Conservation (phyloP, 2,797 vertebrate species). For the Platalea minor region DNA sequence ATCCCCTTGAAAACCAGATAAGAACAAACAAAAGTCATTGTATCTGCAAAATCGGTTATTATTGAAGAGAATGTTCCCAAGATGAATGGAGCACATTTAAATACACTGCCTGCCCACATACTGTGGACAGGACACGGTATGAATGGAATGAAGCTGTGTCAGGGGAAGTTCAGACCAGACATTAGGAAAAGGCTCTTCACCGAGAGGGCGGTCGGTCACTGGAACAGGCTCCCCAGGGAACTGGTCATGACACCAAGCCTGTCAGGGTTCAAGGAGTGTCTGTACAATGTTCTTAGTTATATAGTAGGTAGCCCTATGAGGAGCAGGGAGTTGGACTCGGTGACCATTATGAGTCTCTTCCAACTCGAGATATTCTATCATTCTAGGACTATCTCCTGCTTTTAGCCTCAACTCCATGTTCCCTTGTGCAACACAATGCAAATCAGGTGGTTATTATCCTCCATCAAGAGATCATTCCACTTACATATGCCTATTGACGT, state of each 20-base stretch:
- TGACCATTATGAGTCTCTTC: neutral
- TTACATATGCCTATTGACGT: neutral
- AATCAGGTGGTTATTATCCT: neutral
- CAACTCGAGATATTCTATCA: neutral
- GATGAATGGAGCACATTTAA: neutral
- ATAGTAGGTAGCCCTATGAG: neutral
- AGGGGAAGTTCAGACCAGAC: neutral
- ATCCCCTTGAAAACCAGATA: neutral
- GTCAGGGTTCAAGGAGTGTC: neutral
- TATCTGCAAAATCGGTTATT: neutral
- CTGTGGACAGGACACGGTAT: neutral
- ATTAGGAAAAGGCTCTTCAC: neutral
- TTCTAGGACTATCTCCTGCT: neutral
- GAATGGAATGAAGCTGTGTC: neutral
- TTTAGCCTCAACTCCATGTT: neutral
- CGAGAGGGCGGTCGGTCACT: neutral
- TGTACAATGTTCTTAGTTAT: neutral
- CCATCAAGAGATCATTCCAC: neutral
- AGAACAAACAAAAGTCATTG: neutral
- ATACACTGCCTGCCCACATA: neutral
- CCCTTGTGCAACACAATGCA: neutral
- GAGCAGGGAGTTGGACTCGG: neutral
- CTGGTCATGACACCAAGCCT: no score
- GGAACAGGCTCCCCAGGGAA: neutral
- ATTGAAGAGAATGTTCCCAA: neutral